Conservation (phyloP, 1,140 invertebrate genomes). For the Philotrypesis tridentata region DNA sequence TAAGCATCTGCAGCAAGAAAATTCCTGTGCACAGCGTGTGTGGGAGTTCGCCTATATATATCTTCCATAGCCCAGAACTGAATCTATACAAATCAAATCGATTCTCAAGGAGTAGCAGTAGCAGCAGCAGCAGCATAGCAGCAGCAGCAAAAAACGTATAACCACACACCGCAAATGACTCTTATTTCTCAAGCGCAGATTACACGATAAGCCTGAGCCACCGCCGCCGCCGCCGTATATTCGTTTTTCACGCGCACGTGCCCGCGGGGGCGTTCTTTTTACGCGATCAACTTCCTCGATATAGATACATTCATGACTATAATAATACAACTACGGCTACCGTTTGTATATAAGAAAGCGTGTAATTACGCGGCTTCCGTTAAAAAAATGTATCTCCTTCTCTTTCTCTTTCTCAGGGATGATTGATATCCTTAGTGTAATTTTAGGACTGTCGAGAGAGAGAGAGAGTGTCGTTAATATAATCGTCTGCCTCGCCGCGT, state of each 20-base stretch:
- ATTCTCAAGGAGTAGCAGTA: not conserved
- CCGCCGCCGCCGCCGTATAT: no score
- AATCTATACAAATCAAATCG: not conserved
- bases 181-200: not conserved
- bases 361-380: not conserved
- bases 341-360: not conserved
- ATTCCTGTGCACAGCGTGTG: no score
- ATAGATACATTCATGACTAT: no score
- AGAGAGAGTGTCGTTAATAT: not conserved
- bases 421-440: not conserved
- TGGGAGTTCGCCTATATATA: no score
- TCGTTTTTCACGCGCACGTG: not conserved
- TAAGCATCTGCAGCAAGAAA: no score
- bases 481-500: not conserved
- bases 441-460: not conserved
- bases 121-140: not conserved
- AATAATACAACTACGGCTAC: no score
- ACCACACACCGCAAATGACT: not conserved
- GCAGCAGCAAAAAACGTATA: not conserved
- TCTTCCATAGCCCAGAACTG: no score
- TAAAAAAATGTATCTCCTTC: slow-evolving; percentile 1
- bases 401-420: not conserved
- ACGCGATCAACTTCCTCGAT: no score
- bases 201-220: not conserved
- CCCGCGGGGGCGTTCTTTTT: no score